A percentile compares a stretch with the other conserved stretches of the same genome.
Evolutionary conservation across 2,113 vertebrate genomes (phyloP).

Genomic region (Promerops cafer): DNA sequence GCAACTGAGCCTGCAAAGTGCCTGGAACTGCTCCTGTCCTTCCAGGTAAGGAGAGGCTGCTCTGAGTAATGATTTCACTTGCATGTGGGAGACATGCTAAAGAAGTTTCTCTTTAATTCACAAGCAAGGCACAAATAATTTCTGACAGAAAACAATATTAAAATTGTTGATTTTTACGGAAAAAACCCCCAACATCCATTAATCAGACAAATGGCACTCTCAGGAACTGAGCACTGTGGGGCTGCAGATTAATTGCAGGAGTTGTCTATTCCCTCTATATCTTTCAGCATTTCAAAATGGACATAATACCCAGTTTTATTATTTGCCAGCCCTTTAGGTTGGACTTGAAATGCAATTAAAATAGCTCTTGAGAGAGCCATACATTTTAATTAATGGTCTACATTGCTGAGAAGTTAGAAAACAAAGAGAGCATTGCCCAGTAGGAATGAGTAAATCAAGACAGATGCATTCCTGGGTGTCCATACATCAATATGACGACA

Average conservation of each 20-base stretch:
- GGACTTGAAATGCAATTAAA: conserved; percentile 43
- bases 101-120: background rate
- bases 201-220: conserved; percentile 36
- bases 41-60: background rate
- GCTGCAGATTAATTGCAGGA: background rate
- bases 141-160: conserved; percentile 9
- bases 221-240: background rate
- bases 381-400: conserved; percentile 49
- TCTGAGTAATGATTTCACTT: background rate
- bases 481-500: background rate
- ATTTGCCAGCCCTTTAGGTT: background rate
- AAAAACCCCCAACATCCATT: background rate
- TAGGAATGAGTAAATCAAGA: conserved; percentile 22
- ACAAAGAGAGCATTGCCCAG: background rate
- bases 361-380: conserved; percentile 19
- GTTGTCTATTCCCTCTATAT: background rate
- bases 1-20: accelerated
- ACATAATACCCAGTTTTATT: background rate
- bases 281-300: background rate
- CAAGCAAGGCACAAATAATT: background rate
- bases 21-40: background rate
- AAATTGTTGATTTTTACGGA: conserved; percentile 19
- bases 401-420: conserved; percentile 3
- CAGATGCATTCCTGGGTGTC: background rate
- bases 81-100: background rate